phyloP scores from a whole-genome alignment of 2,113 vertebrate genomes.

The Plestiodon gilberti region DNA sequence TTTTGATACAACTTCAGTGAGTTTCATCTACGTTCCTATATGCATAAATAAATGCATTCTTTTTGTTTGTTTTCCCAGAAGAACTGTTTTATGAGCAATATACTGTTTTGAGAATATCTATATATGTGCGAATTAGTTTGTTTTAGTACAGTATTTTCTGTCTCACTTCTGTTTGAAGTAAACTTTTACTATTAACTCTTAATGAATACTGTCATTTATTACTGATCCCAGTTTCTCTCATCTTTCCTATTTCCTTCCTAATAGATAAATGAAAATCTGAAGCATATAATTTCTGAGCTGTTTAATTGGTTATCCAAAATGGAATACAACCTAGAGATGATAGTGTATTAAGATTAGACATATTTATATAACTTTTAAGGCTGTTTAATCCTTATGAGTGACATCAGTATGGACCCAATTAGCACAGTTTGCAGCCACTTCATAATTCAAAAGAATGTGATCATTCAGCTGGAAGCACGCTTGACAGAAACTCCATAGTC shows the following conservation, averaged over 20 bases:
- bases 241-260: conserved; percentile 31
- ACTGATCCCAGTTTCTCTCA: not conserved
- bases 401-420: conserved; percentile 76
- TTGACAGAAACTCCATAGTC: conserved; percentile 83
- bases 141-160: not conserved
- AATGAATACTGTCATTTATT: conserved; percentile 12
- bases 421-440: conserved; percentile 78
- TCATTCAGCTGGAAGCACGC: conserved; percentile 80
- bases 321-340: conserved; percentile 30
- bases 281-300: not conserved
- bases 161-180: not conserved
- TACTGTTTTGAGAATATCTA: not conserved
- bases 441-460: conserved; percentile 78
- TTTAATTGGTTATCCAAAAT: conserved; percentile 33
- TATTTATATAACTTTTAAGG: conserved; percentile 64
- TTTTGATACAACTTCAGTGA: not conserved
- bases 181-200: conserved; percentile 8
- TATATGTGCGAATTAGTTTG: not conserved
- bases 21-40: no score
- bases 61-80: not conserved
- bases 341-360: conserved; percentile 47
- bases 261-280: not conserved
- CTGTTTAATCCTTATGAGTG: conserved; percentile 75
- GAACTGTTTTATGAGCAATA: not conserved
- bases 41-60: not conserved